phyloP scores from a whole-genome alignment of 2,113 vertebrate species.

The Protobothrops mucrosquamatus region DNA sequence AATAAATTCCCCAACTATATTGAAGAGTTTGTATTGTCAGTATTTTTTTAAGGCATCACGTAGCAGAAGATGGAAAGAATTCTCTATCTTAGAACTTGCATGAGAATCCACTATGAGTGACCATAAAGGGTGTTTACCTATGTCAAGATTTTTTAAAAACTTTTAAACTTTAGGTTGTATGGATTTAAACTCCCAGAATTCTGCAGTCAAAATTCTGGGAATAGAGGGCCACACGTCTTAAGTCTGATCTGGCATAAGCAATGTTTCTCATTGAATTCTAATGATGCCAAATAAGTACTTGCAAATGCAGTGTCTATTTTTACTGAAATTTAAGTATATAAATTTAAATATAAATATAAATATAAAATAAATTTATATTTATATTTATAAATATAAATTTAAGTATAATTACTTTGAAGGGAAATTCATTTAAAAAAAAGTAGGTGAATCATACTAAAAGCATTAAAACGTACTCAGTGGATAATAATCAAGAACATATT shows the following conservation, averaged over 20 bases:
- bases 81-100: neutral
- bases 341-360: neutral
- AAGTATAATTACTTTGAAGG: neutral
- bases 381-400: constrained; percentile 5
- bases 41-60: neutral
- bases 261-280: neutral
- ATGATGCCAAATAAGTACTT: neutral
- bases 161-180: neutral
- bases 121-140: neutral
- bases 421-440: neutral
- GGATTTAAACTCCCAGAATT: neutral
- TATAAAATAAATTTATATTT: no score
- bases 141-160: neutral
- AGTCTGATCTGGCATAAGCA: neutral
- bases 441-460: neutral
- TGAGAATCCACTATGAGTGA: neutral
- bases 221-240: neutral
- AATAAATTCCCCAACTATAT: neutral
- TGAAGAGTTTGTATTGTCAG: neutral
- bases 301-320: neutral
- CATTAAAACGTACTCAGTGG: neutral
- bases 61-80: neutral
- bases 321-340: neutral
- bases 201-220: neutral
- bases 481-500: neutral